phyloP scores from a whole-genome alignment of 2,113 vertebrate genomes.

The Acrocephalus kingi region DNA sequence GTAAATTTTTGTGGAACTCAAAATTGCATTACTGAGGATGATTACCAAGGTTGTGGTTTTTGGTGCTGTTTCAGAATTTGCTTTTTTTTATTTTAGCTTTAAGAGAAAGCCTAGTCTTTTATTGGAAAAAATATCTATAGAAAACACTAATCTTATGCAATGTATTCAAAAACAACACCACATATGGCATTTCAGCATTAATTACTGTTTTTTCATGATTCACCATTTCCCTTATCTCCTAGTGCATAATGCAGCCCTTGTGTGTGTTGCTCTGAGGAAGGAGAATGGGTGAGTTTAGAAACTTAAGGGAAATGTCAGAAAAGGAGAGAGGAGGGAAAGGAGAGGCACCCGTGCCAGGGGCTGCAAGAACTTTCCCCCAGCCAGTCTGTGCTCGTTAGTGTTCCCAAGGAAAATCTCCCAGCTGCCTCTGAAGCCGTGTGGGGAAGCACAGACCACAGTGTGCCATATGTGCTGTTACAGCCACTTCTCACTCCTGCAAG shows the following conservation, averaged over 20 bases:
- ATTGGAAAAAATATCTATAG: conserved; percentile 28
- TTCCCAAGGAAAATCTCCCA: not conserved
- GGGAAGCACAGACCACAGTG: rapidly evolving
- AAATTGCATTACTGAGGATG: conserved; percentile 39
- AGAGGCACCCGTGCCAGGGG: rapidly evolving
- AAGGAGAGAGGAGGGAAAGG: not conserved
- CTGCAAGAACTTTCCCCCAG: not conserved
- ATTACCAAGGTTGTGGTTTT: conserved; percentile 29
- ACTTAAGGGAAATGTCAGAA: not conserved
- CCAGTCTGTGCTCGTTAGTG: rapidly evolving
- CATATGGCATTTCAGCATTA: conserved; percentile 60
- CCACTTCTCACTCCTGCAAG: not conserved
- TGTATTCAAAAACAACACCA: conserved; percentile 3
- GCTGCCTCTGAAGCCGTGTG: not conserved
- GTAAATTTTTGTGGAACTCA: conserved; percentile 39
- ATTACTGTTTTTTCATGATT: conserved; percentile 68
- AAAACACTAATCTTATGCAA: conserved; percentile 60
- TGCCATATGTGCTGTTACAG: not conserved
- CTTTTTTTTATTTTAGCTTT: conserved; percentile 40
- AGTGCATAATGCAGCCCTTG: conserved; percentile 35
- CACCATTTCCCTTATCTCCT: conserved; percentile 38
- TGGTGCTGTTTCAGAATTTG: conserved; percentile 22
- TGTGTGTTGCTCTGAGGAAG: not conserved
- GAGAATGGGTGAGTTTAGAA: not conserved
- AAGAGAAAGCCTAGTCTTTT: conserved; percentile 42